Base-by-base conservation (phyloP, 2,888 invertebrate species). In the Tachina fera region DNA sequence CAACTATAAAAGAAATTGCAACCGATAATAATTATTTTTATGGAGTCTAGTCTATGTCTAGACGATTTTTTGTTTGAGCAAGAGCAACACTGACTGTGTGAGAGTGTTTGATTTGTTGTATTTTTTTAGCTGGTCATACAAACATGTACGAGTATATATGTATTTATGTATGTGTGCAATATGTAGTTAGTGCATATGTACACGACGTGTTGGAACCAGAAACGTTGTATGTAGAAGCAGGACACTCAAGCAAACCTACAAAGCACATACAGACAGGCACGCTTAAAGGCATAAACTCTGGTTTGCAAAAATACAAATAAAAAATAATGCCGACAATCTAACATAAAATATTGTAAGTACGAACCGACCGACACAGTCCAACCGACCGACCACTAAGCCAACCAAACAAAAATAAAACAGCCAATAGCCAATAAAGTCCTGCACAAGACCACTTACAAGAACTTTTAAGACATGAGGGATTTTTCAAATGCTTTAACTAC, bases 21-120 rank as follows among this genome's bases (percentile, higher is more conserved):
- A 89, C 92, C 92, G 92, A 92, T 92, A 92, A 92, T 92, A 92
- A 92, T 92, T 92, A 92, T 92, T 92, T 92, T 92, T 92, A 92
- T 92, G 91, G 91, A 92, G 92, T 92, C 92, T 92, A 92, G 92
- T 92, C 92, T 91, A 88, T 90, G 92, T 92, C 92, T 92, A 92
- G 92, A 92, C 92, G 88, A 89, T 91, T 92, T 91, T 91, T 90
- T 84, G 77, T 76, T 58, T 43, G 53, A 56, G 60, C 47, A 13
- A 61, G 47, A 22, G 31, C 51, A 60, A n/a, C 22, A 53, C 51
- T 74, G 67, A 53, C 51, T 74, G 67, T 60, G 39, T 13, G n/a
- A 47, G 61, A 63, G 45, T 67, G 43, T 67, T 61, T 49, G 41
- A 61, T 75, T 65, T 53, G 61, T 71, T 84, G 68, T 58, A 65